These are phyloP conservation scores for Onychostruthus taczanowskii DNA, from an alignment of 2,113 vertebrate species.

Conservation along the genomic window DNA sequence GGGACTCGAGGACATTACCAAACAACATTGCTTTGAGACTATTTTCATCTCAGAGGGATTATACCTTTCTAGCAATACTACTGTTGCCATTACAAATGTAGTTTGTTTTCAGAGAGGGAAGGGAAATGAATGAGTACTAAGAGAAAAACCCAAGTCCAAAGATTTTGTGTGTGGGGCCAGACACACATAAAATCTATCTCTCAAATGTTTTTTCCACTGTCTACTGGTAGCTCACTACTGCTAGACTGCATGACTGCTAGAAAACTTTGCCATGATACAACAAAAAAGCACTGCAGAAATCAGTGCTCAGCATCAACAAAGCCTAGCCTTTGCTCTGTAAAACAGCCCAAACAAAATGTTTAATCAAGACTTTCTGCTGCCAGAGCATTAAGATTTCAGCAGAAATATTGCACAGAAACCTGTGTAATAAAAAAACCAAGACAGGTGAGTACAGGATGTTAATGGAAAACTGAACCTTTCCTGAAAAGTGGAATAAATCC, in stretches of 20 bases:
- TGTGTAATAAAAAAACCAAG: neutral
- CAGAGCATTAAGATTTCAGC: neutral
- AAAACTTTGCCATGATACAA: neutral
- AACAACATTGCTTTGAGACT: neutral
- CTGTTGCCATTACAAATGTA: neutral
- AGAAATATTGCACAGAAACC: neutral
- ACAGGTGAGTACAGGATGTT: rapidly evolving
- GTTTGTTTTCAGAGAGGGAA: neutral
- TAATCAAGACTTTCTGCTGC: neutral
- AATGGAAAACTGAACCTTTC: neutral
- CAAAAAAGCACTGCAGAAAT: neutral
- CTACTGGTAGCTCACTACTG: neutral
- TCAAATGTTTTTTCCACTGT: neutral
- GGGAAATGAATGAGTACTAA: neutral
- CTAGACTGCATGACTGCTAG: neutral
- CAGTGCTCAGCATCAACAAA: neutral
- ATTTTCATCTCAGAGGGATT: neutral
- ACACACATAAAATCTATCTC: neutral
- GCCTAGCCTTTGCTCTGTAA: neutral
- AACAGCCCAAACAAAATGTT: neutral
- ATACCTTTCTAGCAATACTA: neutral
- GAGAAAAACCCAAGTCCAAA: neutral
- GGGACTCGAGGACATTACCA: neutral
- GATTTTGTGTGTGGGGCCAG: neutral
- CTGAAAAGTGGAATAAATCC: neutral